Base-by-base conservation (phyloP, 2,797 vertebrate species). In the Prunella strophiata region DNA sequence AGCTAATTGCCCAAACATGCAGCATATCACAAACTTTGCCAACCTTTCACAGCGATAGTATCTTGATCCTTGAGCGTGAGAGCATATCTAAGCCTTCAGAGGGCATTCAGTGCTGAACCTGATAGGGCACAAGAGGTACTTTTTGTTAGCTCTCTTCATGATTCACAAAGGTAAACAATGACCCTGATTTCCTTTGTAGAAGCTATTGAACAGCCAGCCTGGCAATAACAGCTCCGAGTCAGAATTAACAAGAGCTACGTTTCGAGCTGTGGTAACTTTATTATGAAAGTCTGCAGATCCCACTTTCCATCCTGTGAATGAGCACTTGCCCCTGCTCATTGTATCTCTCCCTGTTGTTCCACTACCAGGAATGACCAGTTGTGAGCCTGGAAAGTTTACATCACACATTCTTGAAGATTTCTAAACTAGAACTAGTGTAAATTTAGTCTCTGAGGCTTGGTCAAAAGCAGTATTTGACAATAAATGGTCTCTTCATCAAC, bases 141-240 rank as follows among this genome's bases (percentile, higher is more conserved):
- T 93, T 88, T 85, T 94, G 73, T 96, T 86, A 91, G 73, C 58
- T 88, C 73, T 88, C 63, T 81, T 95, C 70, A 26, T 84, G 85
- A 94, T 92, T 94, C 89, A 92, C 36, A 8, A 73, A 88, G 70
- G 85, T 91, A 81, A 93, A 93, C 85, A 96, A 93, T 67, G 79
- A 78, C 75, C 16, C 2, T 43, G 88, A 90, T 84, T 87, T 88
- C 67, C 89, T 96, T 91, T 94, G 63, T 85, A 79, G 86, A 93
- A 93, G 89, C 81, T 51, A 18, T 57, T 91, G 91, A 94, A 65
- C 80, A 92, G 76, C 26, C 83, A 94, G 74, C 59, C 83, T 86
- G 71, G 73, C 91, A 89, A 22, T 85, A 93, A 70, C 47, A 88
- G 48, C 83, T 87, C 63, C 1, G 0, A 94, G 68, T 89, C 79